A percentile compares a stretch with the other conserved stretches of the same genome.
Conservation (phyloP, 2,113 vertebrate genomes). For the Psilopogon haemacephalus region DNA sequence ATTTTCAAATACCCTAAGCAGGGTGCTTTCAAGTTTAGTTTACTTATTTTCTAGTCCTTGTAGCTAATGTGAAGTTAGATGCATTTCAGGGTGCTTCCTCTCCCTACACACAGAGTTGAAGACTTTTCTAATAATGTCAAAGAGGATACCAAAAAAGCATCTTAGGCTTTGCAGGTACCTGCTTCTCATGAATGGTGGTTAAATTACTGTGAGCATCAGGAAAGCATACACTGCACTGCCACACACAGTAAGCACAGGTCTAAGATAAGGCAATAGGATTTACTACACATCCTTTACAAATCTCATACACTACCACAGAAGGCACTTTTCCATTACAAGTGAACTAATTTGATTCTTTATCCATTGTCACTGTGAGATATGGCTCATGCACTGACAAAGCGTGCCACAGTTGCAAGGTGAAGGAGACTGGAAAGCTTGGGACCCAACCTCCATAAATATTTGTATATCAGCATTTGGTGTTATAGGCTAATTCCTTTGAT, state of each 20-base stretch:
- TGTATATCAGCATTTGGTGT: neutral
- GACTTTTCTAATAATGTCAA: neutral
- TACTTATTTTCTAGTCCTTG: neutral
- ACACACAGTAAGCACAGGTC: neutral
- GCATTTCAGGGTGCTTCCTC: neutral
- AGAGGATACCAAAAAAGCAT: neutral
- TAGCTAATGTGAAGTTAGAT: neutral
- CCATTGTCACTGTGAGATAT: neutral
- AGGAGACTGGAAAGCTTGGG: neutral
- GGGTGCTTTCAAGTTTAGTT: neutral
- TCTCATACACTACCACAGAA: neutral
- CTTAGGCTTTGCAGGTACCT: neutral
- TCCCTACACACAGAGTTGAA: neutral
- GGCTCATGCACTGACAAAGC: neutral
- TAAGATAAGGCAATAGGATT: neutral
- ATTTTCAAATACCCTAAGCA: neutral
- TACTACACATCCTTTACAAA: neutral
- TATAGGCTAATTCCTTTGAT: neutral
- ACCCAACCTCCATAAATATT: neutral
- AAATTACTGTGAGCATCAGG: neutral
- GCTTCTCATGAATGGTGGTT: neutral
- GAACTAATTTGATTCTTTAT: neutral
- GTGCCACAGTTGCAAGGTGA: neutral
- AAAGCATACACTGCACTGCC: neutral
- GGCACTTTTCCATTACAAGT: neutral